Evolutionary conservation across 2,888 invertebrate genomes (phyloP).

Genomic region (Cheilosia vulpina): DNA sequence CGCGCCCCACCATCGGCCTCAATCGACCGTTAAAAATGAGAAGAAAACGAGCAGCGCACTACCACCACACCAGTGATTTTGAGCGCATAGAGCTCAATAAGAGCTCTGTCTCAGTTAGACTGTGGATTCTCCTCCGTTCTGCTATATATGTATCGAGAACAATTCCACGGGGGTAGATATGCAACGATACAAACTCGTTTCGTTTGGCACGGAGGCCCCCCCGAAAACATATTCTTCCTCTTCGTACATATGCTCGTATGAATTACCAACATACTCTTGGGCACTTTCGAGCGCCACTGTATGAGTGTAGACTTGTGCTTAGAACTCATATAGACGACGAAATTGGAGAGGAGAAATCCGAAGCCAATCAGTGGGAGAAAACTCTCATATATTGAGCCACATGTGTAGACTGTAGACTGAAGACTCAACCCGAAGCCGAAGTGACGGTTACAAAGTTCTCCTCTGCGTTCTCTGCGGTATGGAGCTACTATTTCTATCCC

Average conservation of each 20-base stretch:
- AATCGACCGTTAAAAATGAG: conserved; percentile 72
- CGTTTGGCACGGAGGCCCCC: conserved; percentile 28
- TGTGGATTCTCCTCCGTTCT: conserved; percentile 2
- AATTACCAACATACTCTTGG: conserved; percentile 6
- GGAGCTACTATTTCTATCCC: conserved; percentile 47
- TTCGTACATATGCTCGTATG: neutral
- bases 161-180: conserved; percentile 29
- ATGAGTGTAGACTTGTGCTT: conserved; percentile 59
- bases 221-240: conserved; percentile 36
- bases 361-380: conserved; percentile 33
- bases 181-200: conserved; percentile 48
- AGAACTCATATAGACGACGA: conserved; percentile 55
- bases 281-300: conserved; percentile 60
- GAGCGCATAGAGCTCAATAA: conserved; percentile 70
- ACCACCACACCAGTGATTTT: conserved; percentile 50
- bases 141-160: conserved; percentile 3
- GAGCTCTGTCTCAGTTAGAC: neutral
- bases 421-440: conserved; percentile 33
- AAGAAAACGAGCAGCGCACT: conserved; percentile 29
- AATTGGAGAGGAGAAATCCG: conserved; percentile 15
- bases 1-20: conserved; percentile 6
- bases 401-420: conserved; percentile 39
- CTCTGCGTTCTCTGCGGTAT: neutral
- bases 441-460: conserved; percentile 61
- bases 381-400: conserved; percentile 58